These are phyloP conservation scores for Poecilia picta DNA, from an alignment of 2,797 vertebrate genomes.

Conservation along the genomic window DNA sequence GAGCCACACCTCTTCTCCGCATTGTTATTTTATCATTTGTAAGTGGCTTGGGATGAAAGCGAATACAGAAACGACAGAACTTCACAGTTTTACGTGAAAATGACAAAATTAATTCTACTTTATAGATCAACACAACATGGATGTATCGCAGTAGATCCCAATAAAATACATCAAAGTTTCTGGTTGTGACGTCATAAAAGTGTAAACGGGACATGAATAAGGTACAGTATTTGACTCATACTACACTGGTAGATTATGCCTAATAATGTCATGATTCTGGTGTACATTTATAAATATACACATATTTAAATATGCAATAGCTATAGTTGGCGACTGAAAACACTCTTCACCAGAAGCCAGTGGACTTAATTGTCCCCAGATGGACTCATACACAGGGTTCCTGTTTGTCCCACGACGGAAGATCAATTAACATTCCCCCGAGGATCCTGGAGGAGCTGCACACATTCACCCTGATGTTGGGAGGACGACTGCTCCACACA, in stretches of 20 bases:
- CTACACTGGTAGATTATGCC: neutral
- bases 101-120: neutral
- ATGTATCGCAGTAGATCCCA: neutral
- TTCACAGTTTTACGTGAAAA: neutral
- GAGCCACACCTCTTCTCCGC: neutral
- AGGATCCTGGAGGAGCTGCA: constrained; percentile 58
- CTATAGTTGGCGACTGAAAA: constrained; percentile 5
- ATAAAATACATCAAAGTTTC: neutral
- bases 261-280: neutral
- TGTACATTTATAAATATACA: neutral
- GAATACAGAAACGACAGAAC: neutral
- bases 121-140: neutral
- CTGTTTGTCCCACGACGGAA: constrained; percentile 72
- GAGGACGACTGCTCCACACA: constrained; percentile 69
- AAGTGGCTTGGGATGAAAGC: neutral
- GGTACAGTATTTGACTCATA: neutral
- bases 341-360: constrained; percentile 36
- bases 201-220: neutral
- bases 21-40: neutral
- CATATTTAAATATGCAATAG: neutral
- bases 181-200: neutral
- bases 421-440: constrained; percentile 75
- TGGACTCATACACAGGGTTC: constrained; percentile 65
- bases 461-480: constrained; percentile 62
- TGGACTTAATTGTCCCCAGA: constrained; percentile 71